Conservation (phyloP, 1,140 invertebrate genomes). For the Brachystomella parvula region DNA sequence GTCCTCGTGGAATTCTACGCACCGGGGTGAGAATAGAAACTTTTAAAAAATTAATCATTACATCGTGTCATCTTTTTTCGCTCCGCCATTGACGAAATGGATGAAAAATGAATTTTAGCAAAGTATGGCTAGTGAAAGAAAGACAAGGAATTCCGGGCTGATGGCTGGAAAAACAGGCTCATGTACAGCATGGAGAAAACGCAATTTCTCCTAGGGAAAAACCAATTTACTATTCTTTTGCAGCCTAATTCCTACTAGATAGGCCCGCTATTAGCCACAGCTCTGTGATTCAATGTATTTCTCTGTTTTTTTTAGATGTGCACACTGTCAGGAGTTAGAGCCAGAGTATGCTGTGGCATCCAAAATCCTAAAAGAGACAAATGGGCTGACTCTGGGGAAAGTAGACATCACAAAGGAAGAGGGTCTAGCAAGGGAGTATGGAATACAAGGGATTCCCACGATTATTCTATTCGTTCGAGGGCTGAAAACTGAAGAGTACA, state of each 20-base stretch:
- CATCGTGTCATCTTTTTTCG: no score
- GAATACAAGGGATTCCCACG: slow-evolving; percentile 45
- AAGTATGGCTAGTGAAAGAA: no score
- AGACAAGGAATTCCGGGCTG: not conserved
- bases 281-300: no score
- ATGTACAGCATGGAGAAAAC: no score
- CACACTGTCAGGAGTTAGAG: slow-evolving; percentile 42
- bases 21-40: slow-evolving; percentile 50
- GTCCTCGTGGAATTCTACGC: slow-evolving; percentile 51
- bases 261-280: not conserved
- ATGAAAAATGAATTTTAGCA: no score
- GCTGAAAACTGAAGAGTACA: slow-evolving; percentile 44
- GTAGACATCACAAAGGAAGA: slow-evolving; percentile 49
- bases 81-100: slow-evolving; percentile 4
- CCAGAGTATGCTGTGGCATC: slow-evolving; percentile 43
- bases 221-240: not conserved
- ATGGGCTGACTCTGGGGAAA: slow-evolving; percentile 46
- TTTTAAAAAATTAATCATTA: no score
- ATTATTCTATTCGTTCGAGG: slow-evolving; percentile 46
- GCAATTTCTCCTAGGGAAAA: no score
- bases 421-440: slow-evolving; percentile 45
- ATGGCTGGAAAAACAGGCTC: no score
- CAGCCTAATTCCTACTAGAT: not conserved
- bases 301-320: slow-evolving; percentile 44
- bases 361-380: slow-evolving; percentile 40